A percentile compares a stretch with the other conserved stretches of the same genome.
phyloP scores from a whole-genome alignment of 2,113 vertebrate genomes.

The Antigone vipio region DNA sequence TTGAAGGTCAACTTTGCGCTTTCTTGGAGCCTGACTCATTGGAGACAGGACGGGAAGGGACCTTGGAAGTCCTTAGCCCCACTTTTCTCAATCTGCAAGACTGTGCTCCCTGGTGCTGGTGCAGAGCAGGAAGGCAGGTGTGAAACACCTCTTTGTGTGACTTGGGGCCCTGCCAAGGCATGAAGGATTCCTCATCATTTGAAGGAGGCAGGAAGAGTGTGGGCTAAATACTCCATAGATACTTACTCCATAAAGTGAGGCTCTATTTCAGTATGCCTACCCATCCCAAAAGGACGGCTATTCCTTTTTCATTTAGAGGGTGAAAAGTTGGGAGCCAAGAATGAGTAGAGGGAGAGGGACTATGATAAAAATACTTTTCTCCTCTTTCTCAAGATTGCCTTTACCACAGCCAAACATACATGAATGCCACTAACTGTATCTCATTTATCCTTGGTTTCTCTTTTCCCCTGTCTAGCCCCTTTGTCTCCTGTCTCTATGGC shows the following conservation, averaged over 20 bases:
- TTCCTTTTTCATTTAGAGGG: neutral
- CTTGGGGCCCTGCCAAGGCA: neutral
- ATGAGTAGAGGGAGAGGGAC: neutral
- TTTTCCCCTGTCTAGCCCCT: constrained; percentile 49
- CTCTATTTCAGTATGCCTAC: neutral
- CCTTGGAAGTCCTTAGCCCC: neutral
- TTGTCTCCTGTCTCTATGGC: constrained; percentile 48
- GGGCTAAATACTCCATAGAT: neutral
- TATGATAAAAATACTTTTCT: neutral
- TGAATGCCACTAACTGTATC: constrained; percentile 2
- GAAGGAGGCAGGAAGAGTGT: neutral
- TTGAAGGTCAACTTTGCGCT: neutral
- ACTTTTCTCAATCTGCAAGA: neutral
- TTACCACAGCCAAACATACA: constrained; percentile 22
- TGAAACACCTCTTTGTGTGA: constrained; percentile 21
- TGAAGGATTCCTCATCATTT: neutral
- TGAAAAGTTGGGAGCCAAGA: neutral
- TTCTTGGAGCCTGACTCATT: neutral
- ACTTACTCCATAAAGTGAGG: neutral
- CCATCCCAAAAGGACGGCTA: neutral
- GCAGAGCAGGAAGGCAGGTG: neutral
- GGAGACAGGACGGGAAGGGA: neutral
- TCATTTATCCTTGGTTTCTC: constrained; percentile 56
- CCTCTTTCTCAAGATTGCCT: constrained; percentile 10
- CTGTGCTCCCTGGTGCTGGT: neutral